These are phyloP conservation scores for Chinchilla lanigera DNA, from an alignment of 2,113 vertebrate species.

Conservation along the genomic window DNA sequence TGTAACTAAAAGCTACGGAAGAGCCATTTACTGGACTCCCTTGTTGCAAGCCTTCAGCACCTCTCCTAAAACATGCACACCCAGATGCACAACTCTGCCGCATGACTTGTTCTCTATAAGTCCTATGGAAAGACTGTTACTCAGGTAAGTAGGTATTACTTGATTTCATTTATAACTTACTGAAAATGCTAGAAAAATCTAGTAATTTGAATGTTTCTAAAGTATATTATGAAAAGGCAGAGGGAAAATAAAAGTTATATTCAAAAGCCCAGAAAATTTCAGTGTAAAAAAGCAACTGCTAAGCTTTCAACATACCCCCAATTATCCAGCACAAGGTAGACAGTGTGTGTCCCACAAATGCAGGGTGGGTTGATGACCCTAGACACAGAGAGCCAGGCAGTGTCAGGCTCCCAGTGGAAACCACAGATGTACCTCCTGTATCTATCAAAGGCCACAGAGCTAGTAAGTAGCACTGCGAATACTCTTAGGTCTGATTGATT, in stretches of 20 bases:
- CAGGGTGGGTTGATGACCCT: not conserved
- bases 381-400: not conserved
- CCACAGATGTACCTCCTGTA: not conserved
- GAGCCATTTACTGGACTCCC: not conserved
- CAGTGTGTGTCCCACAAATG: not conserved
- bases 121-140: not conserved
- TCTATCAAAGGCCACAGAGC: not conserved
- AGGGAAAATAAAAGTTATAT: not conserved
- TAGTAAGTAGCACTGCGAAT: not conserved
- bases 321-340: not conserved
- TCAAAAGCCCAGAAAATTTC: not conserved
- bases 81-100: not conserved
- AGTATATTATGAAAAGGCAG: not conserved
- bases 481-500: not conserved
- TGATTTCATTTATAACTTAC: not conserved
- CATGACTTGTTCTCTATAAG: not conserved
- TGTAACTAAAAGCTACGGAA: not conserved
- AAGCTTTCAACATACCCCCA: not conserved
- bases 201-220: not conserved
- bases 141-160: not conserved
- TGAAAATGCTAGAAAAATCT: not conserved
- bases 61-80: not conserved
- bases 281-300: not conserved
- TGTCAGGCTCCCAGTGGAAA: constrained; percentile 54
- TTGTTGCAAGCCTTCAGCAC: not conserved